Conservation (phyloP, 2,888 invertebrate species). For the Trichopoda pennipes region DNA sequence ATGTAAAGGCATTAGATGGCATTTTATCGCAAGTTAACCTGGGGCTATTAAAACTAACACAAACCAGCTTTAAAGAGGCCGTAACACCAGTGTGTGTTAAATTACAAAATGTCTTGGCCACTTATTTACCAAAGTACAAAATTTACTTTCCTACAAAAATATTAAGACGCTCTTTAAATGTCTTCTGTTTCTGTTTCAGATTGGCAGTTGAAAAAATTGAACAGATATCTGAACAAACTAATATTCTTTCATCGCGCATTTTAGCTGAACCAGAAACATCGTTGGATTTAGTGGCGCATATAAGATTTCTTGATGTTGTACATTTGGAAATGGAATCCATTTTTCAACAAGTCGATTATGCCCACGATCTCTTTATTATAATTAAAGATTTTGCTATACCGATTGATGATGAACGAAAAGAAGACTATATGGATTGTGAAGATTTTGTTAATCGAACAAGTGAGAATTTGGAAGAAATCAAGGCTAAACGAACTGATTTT, state of each 20-base stretch:
- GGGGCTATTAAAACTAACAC: slow-evolving; percentile 87
- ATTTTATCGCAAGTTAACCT: slow-evolving; percentile 86
- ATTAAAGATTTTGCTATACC: slow-evolving; percentile 90
- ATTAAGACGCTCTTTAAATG: not conserved
- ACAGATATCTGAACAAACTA: slow-evolving; percentile 75
- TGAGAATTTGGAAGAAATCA: slow-evolving; percentile 83
- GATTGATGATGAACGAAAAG: slow-evolving; percentile 86
- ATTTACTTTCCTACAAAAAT: not conserved
- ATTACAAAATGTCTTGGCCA: slow-evolving; percentile 85
- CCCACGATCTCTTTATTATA: slow-evolving; percentile 91
- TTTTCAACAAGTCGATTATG: slow-evolving; percentile 88
- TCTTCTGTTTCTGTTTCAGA: slow-evolving; percentile 77
- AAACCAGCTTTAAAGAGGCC: slow-evolving; percentile 86
- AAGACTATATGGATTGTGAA: slow-evolving; percentile 80
- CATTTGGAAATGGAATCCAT: slow-evolving; percentile 86
- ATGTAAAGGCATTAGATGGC: slow-evolving; percentile 86
- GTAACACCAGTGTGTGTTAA: slow-evolving; percentile 87
- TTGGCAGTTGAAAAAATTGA: slow-evolving; percentile 85
- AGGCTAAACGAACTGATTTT: slow-evolving; percentile 86
- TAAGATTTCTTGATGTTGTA: slow-evolving; percentile 83
- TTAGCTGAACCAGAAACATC: slow-evolving; percentile 86
- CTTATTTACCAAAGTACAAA: slow-evolving; percentile 85
- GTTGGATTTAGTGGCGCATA: slow-evolving; percentile 84
- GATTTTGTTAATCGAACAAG: slow-evolving; percentile 82
- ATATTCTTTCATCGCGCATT: slow-evolving; percentile 85